These are phyloP conservation scores for Capreolus pygargus DNA, from an alignment of 2,113 vertebrate genomes.

Conservation along the genomic window DNA sequence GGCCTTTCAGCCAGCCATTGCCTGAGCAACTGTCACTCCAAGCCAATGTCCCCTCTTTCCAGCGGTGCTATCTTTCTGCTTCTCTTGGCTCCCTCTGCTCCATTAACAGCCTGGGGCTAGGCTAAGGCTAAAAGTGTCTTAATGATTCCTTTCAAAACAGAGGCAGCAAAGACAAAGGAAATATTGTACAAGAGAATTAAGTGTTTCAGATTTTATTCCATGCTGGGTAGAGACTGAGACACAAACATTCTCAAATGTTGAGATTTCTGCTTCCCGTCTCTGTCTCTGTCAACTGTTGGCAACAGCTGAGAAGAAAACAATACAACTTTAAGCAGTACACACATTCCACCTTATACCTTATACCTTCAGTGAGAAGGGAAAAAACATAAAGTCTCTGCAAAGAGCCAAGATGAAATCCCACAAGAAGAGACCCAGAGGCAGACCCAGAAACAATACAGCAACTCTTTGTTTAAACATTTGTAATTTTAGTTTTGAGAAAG, in stretches of 20 bases:
- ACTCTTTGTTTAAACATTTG: constrained; percentile 25
- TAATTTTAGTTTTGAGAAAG: constrained; percentile 21
- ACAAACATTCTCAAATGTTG: constrained; percentile 22
- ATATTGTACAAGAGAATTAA: constrained; percentile 57
- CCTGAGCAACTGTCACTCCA: not conserved
- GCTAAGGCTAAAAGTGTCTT: constrained; percentile 24
- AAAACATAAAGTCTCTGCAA: not conserved
- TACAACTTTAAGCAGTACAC: not conserved
- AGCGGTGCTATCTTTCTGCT: not conserved
- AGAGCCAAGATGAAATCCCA: not conserved
- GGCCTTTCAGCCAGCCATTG: not conserved
- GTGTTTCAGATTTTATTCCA: constrained; percentile 39
- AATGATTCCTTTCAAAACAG: constrained; percentile 39
- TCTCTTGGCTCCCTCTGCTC: not conserved
- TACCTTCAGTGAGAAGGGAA: not conserved
- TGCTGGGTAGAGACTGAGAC: not conserved
- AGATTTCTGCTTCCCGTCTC: not conserved
- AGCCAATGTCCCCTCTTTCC: not conserved
- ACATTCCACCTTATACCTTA: not conserved
- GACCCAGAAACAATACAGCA: not conserved
- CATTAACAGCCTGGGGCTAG: not conserved
- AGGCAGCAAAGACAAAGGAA: constrained; percentile 39
- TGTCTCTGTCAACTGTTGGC: not conserved
- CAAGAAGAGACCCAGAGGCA: not conserved
- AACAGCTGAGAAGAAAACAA: constrained; percentile 33